Evolutionary conservation across 2,797 vertebrate species (phyloP).

Genomic region (Lacerta viridis): DNA sequence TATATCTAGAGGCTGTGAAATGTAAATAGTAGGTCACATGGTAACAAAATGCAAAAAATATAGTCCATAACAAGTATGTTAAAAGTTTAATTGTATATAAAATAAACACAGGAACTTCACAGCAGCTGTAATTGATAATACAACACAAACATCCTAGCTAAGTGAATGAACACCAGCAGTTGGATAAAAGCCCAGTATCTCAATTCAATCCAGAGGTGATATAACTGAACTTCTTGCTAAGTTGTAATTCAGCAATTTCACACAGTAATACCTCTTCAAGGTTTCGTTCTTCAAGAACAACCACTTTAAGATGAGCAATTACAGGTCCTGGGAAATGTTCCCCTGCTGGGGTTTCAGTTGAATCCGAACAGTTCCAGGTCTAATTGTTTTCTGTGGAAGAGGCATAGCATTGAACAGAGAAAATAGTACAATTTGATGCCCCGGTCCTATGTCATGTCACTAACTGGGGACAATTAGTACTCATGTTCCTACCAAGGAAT

Average conservation of each 20-base stretch:
- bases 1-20: no score
- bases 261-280: not conserved
- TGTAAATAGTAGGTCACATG: no score
- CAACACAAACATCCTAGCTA: not conserved
- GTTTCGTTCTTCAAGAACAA: not conserved
- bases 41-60: no score
- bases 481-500: not conserved
- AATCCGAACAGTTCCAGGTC: not conserved
- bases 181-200: not conserved
- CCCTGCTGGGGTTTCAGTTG: not conserved
- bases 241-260: not conserved
- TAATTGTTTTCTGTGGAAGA: not conserved
- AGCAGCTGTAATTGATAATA: not conserved
- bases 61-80: not conserved
- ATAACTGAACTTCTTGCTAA: not conserved
- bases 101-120: not conserved
- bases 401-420: not conserved
- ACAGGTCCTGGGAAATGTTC: not conserved
- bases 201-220: not conserved
- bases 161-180: not conserved
- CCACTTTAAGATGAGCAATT: not conserved
- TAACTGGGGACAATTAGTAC: not conserved
- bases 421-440: not conserved
- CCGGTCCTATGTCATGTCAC: not conserved
- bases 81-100: not conserved